Evolutionary conservation across 2,797 vertebrate species (phyloP), one percentile per base, ranked within the genome.

Genomic region (Oryzias sinensis): DNA sequence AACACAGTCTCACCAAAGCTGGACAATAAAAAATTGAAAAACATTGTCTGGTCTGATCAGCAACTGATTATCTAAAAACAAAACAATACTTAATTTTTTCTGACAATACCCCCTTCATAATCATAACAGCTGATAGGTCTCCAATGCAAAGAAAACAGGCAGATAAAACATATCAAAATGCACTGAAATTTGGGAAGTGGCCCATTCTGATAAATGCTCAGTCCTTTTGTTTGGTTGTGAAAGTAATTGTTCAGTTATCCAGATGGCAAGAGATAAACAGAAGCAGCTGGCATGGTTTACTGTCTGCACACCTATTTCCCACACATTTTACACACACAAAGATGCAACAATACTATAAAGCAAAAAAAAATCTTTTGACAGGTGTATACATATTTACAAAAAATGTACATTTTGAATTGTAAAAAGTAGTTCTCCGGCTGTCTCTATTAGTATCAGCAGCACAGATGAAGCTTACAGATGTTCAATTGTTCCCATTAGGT

Each of bases 171-270:
- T 66, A 81, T 40, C 6, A 40, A 68, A 43, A 50, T 63, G 68
- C 59, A 43, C 17, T 58, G 65, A 50, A 62, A 68, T 88, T 92
- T 83, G 87, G 87, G 87, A 88, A 89, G 80, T 82, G 81, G 72
- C 72, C 82, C 79, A 87, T 91, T 86, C 89, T 67, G 77, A 84
- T 78, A 81, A 80, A 80, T 82, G 77, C 52, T 6, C 76, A 67
- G 53, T 66, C 47, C 57, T 73, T 82, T 81, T 69, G 65, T 88
- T 76, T 85, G 85, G 89, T 91, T 88, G 89, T 79, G 83, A 89
- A 85, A 75, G 74, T 63, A 79, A 87, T 88, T 50, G 80, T 90
- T 91, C 85, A 88, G 77, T 91, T 91, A 89, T 87, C 90, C 90
- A 92, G 89, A 91, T 92, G 90, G 89, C 82, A 54, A 51, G 68